These are phyloP conservation scores for Caerostris extrusa DNA, from an alignment of 1,140 invertebrate genomes.

Conservation along the genomic window DNA sequence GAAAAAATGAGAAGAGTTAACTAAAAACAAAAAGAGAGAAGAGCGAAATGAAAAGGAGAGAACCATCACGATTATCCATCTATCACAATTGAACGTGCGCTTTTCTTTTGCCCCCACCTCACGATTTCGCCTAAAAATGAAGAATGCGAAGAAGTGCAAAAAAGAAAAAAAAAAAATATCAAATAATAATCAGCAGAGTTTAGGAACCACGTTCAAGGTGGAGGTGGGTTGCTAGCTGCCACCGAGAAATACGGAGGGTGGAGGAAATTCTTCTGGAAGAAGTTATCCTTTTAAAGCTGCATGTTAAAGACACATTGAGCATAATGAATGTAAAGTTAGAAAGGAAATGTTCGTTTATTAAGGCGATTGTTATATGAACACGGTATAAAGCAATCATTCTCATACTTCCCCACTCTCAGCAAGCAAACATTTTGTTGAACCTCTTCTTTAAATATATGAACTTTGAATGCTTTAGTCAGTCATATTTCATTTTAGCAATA, in stretches of 20 bases:
- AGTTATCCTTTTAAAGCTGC: background rate
- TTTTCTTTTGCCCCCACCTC: constrained; percentile 9
- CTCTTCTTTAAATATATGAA: background rate
- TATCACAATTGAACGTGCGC: constrained; percentile 31
- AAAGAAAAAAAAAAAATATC: constrained; percentile 2
- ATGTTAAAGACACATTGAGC: background rate
- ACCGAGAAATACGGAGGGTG: background rate
- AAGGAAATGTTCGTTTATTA: background rate
- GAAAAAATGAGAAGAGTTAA: background rate
- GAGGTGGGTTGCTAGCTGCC: constrained; percentile 9
- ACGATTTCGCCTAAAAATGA: constrained; percentile 13
- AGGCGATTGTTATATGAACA: background rate
- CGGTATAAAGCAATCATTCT: background rate
- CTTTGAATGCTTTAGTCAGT: background rate
- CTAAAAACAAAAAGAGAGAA: background rate
- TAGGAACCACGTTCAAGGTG: constrained; percentile 7
- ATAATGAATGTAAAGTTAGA: background rate
- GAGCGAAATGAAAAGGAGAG: constrained; percentile 26
- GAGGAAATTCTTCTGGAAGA: background rate
- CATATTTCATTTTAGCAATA: too few species aligned
- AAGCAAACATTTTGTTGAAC: background rate
- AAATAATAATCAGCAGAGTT: constrained; percentile 33
- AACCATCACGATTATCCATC: constrained; percentile 46
- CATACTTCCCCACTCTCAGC: background rate
- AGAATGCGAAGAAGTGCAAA: constrained; percentile 41